A percentile compares a stretch with the other conserved stretches of the same genome.
phyloP scores from a whole-genome alignment of 1,140 invertebrate genomes.

The Fopius arisanus region DNA sequence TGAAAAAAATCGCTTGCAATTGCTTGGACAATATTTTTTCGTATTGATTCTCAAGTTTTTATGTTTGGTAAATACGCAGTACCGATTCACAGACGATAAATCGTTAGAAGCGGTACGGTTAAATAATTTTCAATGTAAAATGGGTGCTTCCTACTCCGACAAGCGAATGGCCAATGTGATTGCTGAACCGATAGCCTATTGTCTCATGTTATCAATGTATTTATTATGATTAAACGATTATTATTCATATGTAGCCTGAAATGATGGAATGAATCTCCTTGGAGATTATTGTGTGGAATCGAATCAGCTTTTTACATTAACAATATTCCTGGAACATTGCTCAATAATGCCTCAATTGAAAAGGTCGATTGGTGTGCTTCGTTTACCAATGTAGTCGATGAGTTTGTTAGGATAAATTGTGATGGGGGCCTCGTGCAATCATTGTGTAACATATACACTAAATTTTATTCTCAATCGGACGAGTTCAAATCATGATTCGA shows the following conservation, averaged over 20 bases:
- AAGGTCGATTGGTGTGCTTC: neutral
- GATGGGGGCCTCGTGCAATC: neutral
- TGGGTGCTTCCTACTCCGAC: neutral
- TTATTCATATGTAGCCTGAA: neutral
- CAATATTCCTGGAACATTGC: neutral
- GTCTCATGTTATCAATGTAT: neutral
- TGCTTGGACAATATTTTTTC: no score
- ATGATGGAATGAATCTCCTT: neutral
- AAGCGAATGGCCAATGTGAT: neutral
- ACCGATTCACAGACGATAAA: no score
- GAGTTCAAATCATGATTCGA: neutral
- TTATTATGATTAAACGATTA: neutral
- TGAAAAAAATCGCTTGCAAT: no score
- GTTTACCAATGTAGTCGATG: neutral
- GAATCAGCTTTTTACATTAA: neutral
- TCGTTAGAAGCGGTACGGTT: no score
- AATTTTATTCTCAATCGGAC: neutral
- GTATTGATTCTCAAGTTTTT: no score
- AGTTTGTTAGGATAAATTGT: neutral
- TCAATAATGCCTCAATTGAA: neutral
- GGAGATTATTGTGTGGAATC: neutral
- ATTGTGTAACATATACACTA: neutral
- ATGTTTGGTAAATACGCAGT: no score
- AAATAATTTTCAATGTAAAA: neutral
- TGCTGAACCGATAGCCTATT: neutral